Percentiles rank a stretch among this genome's conserved stretches.
Conservation (phyloP, 92 coral and sea anemone genomes). For the Epizoanthus scotinus region DNA sequence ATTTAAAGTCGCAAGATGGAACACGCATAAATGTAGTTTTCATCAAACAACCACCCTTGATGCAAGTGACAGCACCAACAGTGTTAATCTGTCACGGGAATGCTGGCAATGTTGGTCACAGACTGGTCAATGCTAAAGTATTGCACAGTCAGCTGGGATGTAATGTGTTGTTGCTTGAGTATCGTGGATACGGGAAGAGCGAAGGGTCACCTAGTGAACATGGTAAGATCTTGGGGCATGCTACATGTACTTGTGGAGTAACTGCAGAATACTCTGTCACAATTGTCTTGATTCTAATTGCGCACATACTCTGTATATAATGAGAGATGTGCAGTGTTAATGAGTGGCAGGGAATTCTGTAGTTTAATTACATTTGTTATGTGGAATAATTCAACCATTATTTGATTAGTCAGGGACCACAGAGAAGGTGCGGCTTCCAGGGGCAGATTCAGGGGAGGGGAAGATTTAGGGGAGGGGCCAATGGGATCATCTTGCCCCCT, state of each 20-base stretch:
- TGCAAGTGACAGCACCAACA: constrained; percentile 85
- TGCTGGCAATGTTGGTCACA: constrained; percentile 96
- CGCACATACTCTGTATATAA: too few species aligned
- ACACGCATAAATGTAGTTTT: constrained; percentile 84
- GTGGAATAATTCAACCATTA: too few species aligned
- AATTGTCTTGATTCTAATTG: too few species aligned
- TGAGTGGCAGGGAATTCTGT: too few species aligned
- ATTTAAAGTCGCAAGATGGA: constrained; percentile 91
- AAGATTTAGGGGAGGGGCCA: too few species aligned
- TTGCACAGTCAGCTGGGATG: constrained; percentile 87
- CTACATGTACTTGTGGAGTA: neutral
- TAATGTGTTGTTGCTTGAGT: constrained; percentile 94
- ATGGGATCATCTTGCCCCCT: too few species aligned
- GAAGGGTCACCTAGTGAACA: constrained; percentile 97
- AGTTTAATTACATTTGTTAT: neutral
- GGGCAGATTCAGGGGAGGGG: too few species aligned
- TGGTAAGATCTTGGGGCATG: constrained; percentile 58
- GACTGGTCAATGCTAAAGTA: constrained; percentile 81
- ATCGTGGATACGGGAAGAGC: constrained; percentile 97
- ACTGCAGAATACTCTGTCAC: too few species aligned
- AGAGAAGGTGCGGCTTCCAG: too few species aligned
- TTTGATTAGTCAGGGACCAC: too few species aligned
- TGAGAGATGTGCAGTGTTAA: too few species aligned
- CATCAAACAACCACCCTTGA: constrained; percentile 81
- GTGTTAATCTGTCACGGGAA: constrained; percentile 92